Evolutionary conservation across 2,113 vertebrate species (phyloP).

Genomic region (Aleadryas rufinucha): DNA sequence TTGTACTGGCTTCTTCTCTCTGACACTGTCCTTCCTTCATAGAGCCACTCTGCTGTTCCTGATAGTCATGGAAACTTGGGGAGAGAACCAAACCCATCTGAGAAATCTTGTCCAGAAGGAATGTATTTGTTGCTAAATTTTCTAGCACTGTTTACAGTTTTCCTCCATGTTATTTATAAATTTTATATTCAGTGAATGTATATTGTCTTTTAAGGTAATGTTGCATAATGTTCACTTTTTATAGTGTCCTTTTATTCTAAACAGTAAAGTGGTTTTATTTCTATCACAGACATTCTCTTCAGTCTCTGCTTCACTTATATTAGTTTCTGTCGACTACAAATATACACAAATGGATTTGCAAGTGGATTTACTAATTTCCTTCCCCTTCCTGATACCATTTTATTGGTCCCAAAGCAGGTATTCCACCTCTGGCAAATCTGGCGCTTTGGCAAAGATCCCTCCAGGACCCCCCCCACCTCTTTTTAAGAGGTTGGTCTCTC

Average conservation of each 20-base stretch:
- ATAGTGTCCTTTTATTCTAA: conserved; percentile 84
- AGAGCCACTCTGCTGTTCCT: conserved; percentile 63
- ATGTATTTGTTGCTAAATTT: conserved; percentile 83
- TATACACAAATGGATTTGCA: background rate
- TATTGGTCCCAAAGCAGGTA: background rate
- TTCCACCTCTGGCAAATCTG: background rate
- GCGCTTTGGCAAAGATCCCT: background rate
- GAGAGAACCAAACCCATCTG: conserved; percentile 65
- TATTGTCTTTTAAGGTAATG: conserved; percentile 82
- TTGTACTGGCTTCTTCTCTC: background rate
- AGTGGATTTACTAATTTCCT: background rate
- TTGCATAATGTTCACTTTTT: conserved; percentile 85
- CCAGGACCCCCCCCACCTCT: background rate
- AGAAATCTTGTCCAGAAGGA: conserved; percentile 73
- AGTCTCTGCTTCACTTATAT: conserved; percentile 59
- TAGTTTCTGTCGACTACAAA: background rate
- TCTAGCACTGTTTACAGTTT: conserved; percentile 82
- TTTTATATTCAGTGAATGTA: conserved; percentile 87
- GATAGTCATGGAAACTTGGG: conserved; percentile 60
- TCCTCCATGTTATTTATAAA: conserved; percentile 86
- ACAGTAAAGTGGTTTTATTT: conserved; percentile 86
- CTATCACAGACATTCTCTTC: conserved; percentile 75
- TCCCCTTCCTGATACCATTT: background rate
- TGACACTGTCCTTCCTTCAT: conserved; percentile 1
- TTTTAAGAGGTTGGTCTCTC: background rate